phyloP scores from a whole-genome alignment of 1,140 invertebrate species.

The Riptortus pedestris region DNA sequence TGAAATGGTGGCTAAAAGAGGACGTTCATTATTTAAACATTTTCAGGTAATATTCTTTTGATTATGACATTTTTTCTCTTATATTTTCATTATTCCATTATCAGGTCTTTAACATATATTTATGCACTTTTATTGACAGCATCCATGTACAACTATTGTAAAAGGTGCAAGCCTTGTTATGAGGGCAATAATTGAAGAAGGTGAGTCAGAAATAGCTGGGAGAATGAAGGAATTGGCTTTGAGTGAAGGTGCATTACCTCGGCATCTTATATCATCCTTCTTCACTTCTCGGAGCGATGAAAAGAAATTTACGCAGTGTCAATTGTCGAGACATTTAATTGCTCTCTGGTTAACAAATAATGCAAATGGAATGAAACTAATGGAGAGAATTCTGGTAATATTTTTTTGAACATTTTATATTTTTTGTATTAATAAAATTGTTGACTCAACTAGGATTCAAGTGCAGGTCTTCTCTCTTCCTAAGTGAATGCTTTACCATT shows the following conservation, averaged over 20 bases:
- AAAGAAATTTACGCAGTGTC: conserved; percentile 70
- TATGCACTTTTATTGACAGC: conserved; percentile 43
- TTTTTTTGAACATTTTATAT: no score
- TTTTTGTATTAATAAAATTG: no score
- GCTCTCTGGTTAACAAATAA: conserved; percentile 95
- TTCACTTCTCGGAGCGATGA: conserved; percentile 71
- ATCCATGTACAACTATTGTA: conserved; percentile 92
- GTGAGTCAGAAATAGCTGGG: conserved; percentile 74
- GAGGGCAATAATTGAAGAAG: conserved; percentile 96
- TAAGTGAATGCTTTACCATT: not conserved
- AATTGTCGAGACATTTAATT: conserved; percentile 91
- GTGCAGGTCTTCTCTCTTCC: no score
- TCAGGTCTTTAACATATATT: not conserved
- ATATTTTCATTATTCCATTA: not conserved
- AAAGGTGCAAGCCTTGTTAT: conserved; percentile 96
- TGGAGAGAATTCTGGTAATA: conserved; percentile 78
- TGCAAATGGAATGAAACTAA: conserved; percentile 76
- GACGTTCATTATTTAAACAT: conserved; percentile 80
- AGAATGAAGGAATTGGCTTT: conserved; percentile 93
- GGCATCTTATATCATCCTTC: conserved; percentile 84
- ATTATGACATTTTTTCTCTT: not conserved
- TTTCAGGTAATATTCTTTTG: conserved; percentile 59
- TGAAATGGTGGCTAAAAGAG: conserved; percentile 85
- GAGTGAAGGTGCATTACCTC: conserved; percentile 90
- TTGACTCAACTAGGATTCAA: no score